These are phyloP conservation scores for Aplodontia rufa DNA, from an alignment of 2,113 vertebrate species.

Conservation along the genomic window DNA sequence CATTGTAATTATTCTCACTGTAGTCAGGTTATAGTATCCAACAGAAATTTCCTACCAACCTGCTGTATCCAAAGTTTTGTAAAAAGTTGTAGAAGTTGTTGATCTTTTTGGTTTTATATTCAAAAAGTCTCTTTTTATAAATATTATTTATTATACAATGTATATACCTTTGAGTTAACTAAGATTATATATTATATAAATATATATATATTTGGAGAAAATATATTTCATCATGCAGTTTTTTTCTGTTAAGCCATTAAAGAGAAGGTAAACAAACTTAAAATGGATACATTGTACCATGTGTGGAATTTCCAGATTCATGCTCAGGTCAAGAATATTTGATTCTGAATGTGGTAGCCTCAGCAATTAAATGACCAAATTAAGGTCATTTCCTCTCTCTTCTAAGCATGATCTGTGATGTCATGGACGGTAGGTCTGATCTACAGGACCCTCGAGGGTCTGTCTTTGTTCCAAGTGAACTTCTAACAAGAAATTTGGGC, in stretches of 20 bases:
- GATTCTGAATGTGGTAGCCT: neutral
- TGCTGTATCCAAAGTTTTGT: slow-evolving; percentile 99
- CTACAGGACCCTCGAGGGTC: neutral
- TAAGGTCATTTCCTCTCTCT: neutral
- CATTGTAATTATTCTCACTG: slow-evolving; percentile 84
- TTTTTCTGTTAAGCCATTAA: slow-evolving; percentile 85
- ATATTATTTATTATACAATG: slow-evolving; percentile 99
- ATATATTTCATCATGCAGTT: slow-evolving; percentile 86
- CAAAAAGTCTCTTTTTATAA: slow-evolving; percentile 99
- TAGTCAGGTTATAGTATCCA: slow-evolving; percentile 86
- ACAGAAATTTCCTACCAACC: slow-evolving; percentile 84
- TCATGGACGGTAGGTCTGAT: neutral
- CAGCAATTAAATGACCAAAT: neutral
- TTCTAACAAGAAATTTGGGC: neutral
- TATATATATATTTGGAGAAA: slow-evolving; percentile 91
- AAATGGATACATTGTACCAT: slow-evolving; percentile 66
- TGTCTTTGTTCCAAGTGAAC: neutral
- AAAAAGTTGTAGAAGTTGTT: slow-evolving; percentile 96
- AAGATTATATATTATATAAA: slow-evolving; percentile 99
- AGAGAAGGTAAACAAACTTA: slow-evolving; percentile 78
- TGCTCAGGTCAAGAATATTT: neutral
- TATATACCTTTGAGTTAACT: slow-evolving; percentile 99
- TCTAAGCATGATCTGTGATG: neutral
- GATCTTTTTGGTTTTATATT: slow-evolving; percentile 99
- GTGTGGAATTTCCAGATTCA: slow-evolving; percentile 74